phyloP scores from a whole-genome alignment of 2,797 vertebrate genomes.

The Anniella stebbinsi region DNA sequence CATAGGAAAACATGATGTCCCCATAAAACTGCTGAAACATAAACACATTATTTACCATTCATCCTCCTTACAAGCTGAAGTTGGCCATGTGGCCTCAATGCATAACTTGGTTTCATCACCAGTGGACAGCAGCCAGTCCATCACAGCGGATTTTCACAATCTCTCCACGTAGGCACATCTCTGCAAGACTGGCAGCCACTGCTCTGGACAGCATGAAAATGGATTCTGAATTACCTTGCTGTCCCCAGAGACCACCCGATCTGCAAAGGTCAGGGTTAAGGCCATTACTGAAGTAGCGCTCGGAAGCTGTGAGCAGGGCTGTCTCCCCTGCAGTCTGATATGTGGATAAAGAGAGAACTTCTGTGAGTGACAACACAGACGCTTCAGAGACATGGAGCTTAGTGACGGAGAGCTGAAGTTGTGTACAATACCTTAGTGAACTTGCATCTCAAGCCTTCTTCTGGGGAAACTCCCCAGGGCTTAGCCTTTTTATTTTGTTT shows the following conservation, averaged over 20 bases:
- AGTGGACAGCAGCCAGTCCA: not conserved
- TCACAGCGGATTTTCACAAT: accelerated
- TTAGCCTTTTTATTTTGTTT: not conserved
- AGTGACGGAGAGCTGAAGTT: constrained; percentile 1
- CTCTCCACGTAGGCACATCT: not conserved
- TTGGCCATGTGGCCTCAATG: not conserved
- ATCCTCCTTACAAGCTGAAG: not conserved
- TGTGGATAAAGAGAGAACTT: not conserved
- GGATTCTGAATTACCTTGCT: constrained; percentile 35
- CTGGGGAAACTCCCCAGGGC: not conserved
- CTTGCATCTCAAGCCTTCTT: not conserved
- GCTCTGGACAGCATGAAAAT: constrained; percentile 18
- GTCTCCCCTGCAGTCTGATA: constrained; percentile 18
- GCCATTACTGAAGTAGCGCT: not conserved
- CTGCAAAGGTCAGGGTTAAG: not conserved
- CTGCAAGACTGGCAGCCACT: constrained; percentile 38
- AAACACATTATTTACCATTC: not conserved
- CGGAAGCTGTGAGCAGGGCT: not conserved
- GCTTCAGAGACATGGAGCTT: not conserved
- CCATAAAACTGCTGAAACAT: not conserved
- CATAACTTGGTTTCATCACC: constrained; percentile 8
- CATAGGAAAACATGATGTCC: not conserved
- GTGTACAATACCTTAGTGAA: constrained; percentile 1
- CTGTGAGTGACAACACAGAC: not conserved
- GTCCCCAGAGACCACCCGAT: not conserved